These are phyloP conservation scores for Ellobium chinense DNA, from an alignment of 2,888 invertebrate species.

Conservation along the genomic window DNA sequence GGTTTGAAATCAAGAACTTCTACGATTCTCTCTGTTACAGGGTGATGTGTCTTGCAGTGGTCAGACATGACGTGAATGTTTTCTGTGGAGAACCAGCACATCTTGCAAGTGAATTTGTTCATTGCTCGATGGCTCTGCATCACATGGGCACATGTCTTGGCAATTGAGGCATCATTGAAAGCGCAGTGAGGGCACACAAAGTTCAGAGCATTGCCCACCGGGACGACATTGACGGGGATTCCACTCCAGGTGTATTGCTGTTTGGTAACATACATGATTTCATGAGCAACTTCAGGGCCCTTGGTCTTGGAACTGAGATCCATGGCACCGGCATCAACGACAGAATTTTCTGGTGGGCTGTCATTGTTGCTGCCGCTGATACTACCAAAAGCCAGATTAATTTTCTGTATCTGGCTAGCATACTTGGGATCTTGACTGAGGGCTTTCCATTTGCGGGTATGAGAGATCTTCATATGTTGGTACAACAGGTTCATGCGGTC, in stretches of 20 bases:
- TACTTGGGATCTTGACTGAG: constrained; percentile 45
- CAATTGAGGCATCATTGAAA: constrained; percentile 40
- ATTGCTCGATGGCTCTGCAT: constrained; percentile 59
- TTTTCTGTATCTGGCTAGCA: constrained; percentile 37
- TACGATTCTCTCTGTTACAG: constrained; percentile 29
- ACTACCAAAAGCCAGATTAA: constrained; percentile 34
- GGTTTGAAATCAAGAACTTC: constrained; percentile 40
- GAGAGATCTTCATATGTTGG: constrained; percentile 74
- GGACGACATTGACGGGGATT: constrained; percentile 41
- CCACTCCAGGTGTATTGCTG: constrained; percentile 44
- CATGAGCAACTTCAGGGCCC: constrained; percentile 11
- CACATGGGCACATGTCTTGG: constrained; percentile 42
- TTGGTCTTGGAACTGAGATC: constrained; percentile 29
- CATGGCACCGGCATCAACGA: constrained; percentile 25
- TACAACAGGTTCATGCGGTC: constrained; percentile 70
- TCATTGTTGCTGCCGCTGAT: constrained; percentile 41
- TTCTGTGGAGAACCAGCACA: constrained; percentile 66
- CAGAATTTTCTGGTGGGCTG: constrained; percentile 23
- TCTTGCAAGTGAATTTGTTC: constrained; percentile 63
- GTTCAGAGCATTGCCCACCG: constrained; percentile 31
- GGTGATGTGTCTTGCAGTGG: constrained; percentile 38
- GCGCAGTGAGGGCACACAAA: constrained; percentile 45
- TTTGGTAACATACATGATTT: constrained; percentile 32
- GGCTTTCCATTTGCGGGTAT: constrained; percentile 63
- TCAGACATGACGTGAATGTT: constrained; percentile 44